Conservation (phyloP, 2,888 invertebrate species). For the Ophion ellenae region DNA sequence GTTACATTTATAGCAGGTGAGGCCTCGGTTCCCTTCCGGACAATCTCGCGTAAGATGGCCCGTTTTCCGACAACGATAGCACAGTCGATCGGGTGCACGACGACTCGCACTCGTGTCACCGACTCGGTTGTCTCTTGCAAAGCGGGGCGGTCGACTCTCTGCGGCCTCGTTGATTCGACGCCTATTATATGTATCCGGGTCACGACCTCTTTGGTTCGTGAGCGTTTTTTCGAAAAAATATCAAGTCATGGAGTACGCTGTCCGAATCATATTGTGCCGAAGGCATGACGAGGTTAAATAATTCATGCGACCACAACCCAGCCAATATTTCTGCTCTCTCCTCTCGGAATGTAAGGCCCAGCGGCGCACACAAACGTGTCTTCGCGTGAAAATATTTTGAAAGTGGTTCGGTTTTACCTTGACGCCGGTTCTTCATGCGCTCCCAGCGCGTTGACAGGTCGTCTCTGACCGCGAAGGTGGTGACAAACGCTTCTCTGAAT, state of each 20-base stretch:
- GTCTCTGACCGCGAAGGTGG: neutral
- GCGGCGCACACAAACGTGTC: neutral
- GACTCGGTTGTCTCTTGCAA: too few species aligned
- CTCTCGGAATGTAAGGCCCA: neutral
- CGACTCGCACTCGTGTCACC: too few species aligned
- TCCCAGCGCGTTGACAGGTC: neutral
- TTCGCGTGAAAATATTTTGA: constrained; percentile 13
- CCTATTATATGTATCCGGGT: too few species aligned
- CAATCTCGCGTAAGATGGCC: constrained; percentile 11
- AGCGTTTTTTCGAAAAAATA: neutral
- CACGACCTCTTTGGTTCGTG: too few species aligned
- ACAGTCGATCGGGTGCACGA: neutral
- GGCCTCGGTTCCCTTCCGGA: neutral
- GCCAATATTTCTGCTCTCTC: neutral
- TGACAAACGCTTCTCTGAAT: constrained; percentile 4
- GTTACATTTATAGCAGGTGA: neutral
- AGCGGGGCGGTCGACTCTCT: too few species aligned
- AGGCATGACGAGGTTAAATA: neutral
- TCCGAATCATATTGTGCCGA: neutral
- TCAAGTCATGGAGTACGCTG: neutral
- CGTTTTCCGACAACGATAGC: constrained; percentile 14
- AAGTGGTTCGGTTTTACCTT: neutral
- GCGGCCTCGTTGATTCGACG: too few species aligned
- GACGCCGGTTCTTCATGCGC: neutral
- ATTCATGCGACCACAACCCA: neutral